Conservation (phyloP, 1,140 invertebrate genomes). For the Drosophila seguyi region DNA sequence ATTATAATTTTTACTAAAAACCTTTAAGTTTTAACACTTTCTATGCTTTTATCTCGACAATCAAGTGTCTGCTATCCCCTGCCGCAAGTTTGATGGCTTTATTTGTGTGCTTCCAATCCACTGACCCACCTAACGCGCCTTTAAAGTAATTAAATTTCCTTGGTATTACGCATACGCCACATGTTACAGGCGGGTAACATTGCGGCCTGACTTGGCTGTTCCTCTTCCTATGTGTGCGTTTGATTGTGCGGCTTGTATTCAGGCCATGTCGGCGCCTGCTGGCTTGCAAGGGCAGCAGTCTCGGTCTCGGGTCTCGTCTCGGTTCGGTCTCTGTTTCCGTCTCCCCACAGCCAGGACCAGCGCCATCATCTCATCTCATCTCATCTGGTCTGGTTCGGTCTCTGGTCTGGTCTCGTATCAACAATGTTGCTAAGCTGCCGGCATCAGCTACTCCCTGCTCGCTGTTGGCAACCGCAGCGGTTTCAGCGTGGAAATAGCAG, state of each 20-base stretch:
- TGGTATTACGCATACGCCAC: constrained; percentile 66
- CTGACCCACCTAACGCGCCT: constrained; percentile 30
- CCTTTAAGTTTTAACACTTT: not conserved
- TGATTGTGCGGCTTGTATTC: constrained; percentile 52
- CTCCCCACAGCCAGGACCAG: not conserved
- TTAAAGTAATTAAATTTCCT: constrained; percentile 77
- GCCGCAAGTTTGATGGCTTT: constrained; percentile 34
- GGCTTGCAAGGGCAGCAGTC: constrained; percentile 42
- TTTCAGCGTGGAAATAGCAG: constrained; percentile 76
- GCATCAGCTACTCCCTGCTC: constrained; percentile 26
- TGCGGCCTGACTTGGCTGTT: not conserved
- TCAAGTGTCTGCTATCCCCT: not conserved
- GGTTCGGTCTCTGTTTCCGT: constrained; percentile 17
- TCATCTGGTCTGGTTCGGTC: constrained; percentile 1
- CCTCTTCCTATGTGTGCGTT: constrained; percentile 18
- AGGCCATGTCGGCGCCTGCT: constrained; percentile 58
- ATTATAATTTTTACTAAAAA: too few species aligned
- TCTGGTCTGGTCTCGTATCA: constrained; percentile 37
- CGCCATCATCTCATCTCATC: constrained; percentile 10
- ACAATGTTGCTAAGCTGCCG: constrained; percentile 63
- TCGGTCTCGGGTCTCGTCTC: constrained; percentile 20
- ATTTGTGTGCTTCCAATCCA: constrained; percentile 36
- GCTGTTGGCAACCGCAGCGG: constrained; percentile 54
- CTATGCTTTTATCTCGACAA: not conserved
- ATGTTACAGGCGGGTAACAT: constrained; percentile 31